These are phyloP conservation scores for Bellardia pandia DNA, from an alignment of 2,888 invertebrate genomes.

Conservation along the genomic window DNA sequence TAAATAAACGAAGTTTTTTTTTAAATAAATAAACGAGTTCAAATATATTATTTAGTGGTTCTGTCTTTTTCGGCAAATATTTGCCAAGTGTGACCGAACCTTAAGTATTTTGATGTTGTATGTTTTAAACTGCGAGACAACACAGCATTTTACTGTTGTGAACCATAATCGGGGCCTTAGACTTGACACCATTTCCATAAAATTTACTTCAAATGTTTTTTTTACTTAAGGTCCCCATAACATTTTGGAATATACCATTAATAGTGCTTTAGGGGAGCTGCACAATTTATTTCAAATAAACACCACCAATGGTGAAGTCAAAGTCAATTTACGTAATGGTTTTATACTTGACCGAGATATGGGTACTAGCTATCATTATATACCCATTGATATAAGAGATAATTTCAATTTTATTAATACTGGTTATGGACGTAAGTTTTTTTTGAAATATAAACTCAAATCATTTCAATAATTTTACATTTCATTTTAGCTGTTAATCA, in stretches of 20 bases:
- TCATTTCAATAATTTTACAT: constrained; percentile 10
- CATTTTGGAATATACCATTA: constrained; percentile 85
- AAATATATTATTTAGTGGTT: too few species aligned
- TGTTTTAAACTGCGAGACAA: too few species aligned
- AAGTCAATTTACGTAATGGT: constrained; percentile 84
- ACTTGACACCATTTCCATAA: neutral
- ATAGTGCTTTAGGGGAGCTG: constrained; percentile 84
- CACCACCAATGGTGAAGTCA: constrained; percentile 84
- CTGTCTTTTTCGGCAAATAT: too few species aligned
- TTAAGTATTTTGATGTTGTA: too few species aligned
- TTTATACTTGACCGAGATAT: constrained; percentile 85
- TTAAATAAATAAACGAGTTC: too few species aligned
- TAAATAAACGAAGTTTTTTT: too few species aligned
- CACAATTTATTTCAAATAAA: constrained; percentile 85
- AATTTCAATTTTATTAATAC: constrained; percentile 81
- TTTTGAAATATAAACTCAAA: too few species aligned
- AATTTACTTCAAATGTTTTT: neutral
- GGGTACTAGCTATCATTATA: constrained; percentile 84
- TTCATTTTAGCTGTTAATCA: constrained; percentile 75
- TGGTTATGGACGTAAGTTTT: constrained; percentile 71
- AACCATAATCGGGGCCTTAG: too few species aligned
- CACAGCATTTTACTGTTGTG: too few species aligned
- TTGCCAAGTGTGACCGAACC: too few species aligned
- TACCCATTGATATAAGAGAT: constrained; percentile 85
- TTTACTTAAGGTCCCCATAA: constrained; percentile 84